phyloP scores from a whole-genome alignment of 2,797 vertebrate species.

The Choloepus didactylus region DNA sequence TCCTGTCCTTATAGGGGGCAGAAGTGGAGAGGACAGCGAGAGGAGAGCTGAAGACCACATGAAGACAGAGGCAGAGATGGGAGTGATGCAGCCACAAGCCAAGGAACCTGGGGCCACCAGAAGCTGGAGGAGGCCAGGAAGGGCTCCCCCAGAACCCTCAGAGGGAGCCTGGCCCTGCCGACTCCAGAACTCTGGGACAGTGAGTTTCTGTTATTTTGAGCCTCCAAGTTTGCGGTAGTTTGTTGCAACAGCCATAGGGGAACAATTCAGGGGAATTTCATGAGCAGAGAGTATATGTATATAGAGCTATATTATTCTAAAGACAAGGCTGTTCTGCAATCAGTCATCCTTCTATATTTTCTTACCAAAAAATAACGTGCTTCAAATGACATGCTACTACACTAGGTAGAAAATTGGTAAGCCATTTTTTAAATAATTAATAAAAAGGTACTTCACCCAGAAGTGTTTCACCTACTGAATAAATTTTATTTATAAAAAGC shows the following conservation, averaged over 20 bases:
- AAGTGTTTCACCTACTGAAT: background rate
- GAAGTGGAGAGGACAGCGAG: too few relatives aligned
- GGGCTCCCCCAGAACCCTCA: too few relatives aligned
- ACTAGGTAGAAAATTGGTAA: background rate
- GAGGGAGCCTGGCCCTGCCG: background rate
- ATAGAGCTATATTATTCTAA: background rate
- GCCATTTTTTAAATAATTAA: background rate
- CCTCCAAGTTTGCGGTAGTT: background rate
- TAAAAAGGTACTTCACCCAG: background rate
- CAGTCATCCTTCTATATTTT: background rate
- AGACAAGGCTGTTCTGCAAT: background rate
- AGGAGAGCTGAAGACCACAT: background rate
- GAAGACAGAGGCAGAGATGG: background rate
- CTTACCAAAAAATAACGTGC: background rate
- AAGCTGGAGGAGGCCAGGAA: background rate
- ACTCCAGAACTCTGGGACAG: background rate
- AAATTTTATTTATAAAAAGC: background rate
- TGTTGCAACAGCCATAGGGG: background rate
- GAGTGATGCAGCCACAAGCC: rapidly evolving
- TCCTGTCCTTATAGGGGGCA: background rate
- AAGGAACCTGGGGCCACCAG: background rate
- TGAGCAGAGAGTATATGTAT: background rate
- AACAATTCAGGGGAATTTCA: background rate
- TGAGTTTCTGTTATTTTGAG: background rate
- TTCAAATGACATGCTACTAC: background rate